Base-by-base conservation (phyloP, 2,113 vertebrate species). In the Oreochromis spilurus region DNA sequence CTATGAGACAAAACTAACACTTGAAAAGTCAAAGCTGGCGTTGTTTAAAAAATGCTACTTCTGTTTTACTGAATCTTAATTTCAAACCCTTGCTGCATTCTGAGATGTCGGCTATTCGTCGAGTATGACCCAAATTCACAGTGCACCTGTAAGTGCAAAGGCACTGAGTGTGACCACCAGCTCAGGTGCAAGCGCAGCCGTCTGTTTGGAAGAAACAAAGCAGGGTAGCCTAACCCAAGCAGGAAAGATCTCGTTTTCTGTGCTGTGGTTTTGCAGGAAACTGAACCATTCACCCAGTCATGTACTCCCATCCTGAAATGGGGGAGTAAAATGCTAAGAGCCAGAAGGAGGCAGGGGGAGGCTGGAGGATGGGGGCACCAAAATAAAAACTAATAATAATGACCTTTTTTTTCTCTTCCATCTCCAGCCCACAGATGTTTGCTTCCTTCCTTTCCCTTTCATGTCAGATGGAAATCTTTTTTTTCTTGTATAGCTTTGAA, bases 281-380 rank as follows among this genome's bases (percentile, higher is more conserved):
- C 92, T 31, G 48, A 93, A 93, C 90, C 93, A 95, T 94, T 96
- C 95, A 94, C 92, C 88, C 79, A 84, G 89, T 89, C 88, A 95
- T 95, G 95, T 96, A 96, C 96, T 97, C 96, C 96, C 96, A 97
- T 96, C 96, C 96, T 96, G 96, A 94, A 93, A 91, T 90, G 91
- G 91, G 92, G 95, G 95, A 95, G 95, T 95, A 78, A 91, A 89
- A 92, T 79, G 84, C 88, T 90, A 83, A 90, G 86, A 93, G 91
- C 72, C 94, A 93, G 83, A 81, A 88, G 65, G 87, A 87, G 79
- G 88, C 62, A 86, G 81, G 80, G 84, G 89, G 85, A 92, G 90
- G 89, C 57, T 54, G 89, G 81, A 82, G 88, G 89, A 89, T 83
- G 52, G 80, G 80, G 62, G 86, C 81, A 91, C 93, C 91, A 94